These are phyloP conservation scores for Leptura quadrifasciata DNA, from an alignment of 2,888 invertebrate species.

Conservation along the genomic window DNA sequence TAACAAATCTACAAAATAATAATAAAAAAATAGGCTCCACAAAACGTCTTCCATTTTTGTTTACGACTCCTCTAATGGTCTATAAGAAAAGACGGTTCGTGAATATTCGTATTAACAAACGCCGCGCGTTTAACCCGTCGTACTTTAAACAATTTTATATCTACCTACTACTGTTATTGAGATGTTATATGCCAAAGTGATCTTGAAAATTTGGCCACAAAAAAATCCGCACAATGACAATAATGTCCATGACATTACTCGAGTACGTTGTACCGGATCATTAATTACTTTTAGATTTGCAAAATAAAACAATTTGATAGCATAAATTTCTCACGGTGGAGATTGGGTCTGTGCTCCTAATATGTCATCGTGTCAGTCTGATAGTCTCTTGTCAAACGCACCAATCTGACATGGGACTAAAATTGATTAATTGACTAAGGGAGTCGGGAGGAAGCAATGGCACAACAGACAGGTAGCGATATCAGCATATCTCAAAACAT, in stretches of 20 bases:
- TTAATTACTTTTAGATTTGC: constrained; percentile 50
- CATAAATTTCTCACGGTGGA: constrained; percentile 57
- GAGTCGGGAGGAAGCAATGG: constrained; percentile 42
- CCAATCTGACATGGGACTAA: constrained; percentile 58
- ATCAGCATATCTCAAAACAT: constrained; percentile 39
- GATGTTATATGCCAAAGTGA: constrained; percentile 29
- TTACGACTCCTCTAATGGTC: no score
- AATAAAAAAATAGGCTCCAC: no score
- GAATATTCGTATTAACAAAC: no score
- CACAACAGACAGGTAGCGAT: constrained; percentile 42
- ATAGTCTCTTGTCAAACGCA: constrained; percentile 53
- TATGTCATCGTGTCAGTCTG: constrained; percentile 55
- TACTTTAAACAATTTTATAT: no score
- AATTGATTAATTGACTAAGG: constrained; percentile 58
- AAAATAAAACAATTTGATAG: constrained; percentile 38
- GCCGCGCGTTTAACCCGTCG: no score
- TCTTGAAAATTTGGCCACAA: constrained; percentile 30
- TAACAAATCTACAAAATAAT: no score
- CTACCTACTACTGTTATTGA: constrained; percentile 15
- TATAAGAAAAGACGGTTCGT: no score
- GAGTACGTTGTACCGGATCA: constrained; percentile 39
- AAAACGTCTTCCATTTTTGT: no score
- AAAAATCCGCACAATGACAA: constrained; percentile 38
- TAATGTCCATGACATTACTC: constrained; percentile 44
- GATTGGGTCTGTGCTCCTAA: constrained; percentile 50